These are phyloP conservation scores for Synanthedon formicaeformis DNA, from an alignment of 2,888 invertebrate species.

Conservation along the genomic window DNA sequence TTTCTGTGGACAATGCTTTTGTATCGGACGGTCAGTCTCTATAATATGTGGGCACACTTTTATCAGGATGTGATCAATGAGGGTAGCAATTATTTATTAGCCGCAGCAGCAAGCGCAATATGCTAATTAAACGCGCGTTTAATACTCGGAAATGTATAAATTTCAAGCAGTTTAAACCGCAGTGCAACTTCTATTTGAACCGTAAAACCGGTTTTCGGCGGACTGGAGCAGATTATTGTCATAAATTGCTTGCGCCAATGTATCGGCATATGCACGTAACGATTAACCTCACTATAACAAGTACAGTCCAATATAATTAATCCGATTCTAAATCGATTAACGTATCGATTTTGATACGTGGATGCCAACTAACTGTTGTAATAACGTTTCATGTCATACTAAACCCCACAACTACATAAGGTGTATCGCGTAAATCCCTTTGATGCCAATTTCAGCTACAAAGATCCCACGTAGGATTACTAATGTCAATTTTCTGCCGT, in stretches of 20 bases:
- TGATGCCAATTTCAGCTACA: neutral
- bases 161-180: constrained; percentile 33
- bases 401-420: neutral
- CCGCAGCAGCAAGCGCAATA: neutral
- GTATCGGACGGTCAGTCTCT: neutral
- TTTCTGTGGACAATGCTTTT: too few species aligned
- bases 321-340: constrained; percentile 7
- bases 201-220: constrained; percentile 36
- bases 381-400: too few species aligned
- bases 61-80: neutral
- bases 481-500: constrained; percentile 1
- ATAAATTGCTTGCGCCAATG: constrained; percentile 41
- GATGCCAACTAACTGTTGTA: too few species aligned
- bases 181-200: constrained; percentile 39
- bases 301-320: constrained; percentile 43
- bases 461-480: constrained; percentile 1
- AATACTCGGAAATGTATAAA: constrained; percentile 19
- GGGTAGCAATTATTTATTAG: neutral
- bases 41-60: neutral
- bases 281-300: constrained; percentile 35
- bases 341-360: neutral
- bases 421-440: neutral
- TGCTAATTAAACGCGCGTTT: constrained; percentile 5
- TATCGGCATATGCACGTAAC: constrained; percentile 34
- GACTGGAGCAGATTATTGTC: constrained; percentile 51